Conservation (phyloP, 2,113 vertebrate species). For the Seriola aureovittata region DNA sequence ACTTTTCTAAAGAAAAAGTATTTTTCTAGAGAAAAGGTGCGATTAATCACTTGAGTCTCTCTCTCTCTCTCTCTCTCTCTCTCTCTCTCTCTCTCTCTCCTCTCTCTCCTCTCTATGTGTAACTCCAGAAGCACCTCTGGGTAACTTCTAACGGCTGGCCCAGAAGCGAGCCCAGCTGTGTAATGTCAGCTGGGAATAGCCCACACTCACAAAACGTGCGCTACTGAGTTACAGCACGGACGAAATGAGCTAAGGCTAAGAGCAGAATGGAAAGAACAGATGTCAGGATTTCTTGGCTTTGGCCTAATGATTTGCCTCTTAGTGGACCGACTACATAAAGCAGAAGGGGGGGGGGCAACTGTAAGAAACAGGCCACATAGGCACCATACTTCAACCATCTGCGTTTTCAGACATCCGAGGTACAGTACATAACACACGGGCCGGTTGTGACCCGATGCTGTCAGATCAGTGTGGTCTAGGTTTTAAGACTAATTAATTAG, state of each 20-base stretch:
- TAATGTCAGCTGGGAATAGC: conserved; percentile 73
- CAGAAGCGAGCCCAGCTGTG: conserved; percentile 74
- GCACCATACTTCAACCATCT: conserved; percentile 52
- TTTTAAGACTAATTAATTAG: conserved; percentile 67
- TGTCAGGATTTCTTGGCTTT: conserved; percentile 64
- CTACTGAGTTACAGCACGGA: conserved; percentile 69
- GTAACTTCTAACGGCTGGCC: conserved; percentile 66
- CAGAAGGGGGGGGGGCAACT: conserved; percentile 22
- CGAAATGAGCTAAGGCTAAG: conserved; percentile 64
- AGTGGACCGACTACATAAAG: conserved; percentile 56
- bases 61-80: conserved; percentile 32
- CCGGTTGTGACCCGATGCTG: conserved; percentile 40
- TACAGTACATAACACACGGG: conserved; percentile 20
- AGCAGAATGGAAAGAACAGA: conserved; percentile 72
- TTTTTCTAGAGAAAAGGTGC: conserved; percentile 18
- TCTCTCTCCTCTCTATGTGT: conserved; percentile 37
- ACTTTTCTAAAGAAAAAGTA: not conserved
- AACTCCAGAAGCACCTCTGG: conserved; percentile 77
- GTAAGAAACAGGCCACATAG: conserved; percentile 60
- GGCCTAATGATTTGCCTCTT: conserved; percentile 73
- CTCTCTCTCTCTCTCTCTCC: conserved; percentile 36
- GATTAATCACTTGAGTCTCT: conserved; percentile 61
- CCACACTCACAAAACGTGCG: conserved; percentile 56
- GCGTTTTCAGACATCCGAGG: conserved; percentile 42
- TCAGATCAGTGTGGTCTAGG: conserved; percentile 40